phyloP scores from a whole-genome alignment of 1,140 invertebrate genomes.

The Cherax quadricarinatus region DNA sequence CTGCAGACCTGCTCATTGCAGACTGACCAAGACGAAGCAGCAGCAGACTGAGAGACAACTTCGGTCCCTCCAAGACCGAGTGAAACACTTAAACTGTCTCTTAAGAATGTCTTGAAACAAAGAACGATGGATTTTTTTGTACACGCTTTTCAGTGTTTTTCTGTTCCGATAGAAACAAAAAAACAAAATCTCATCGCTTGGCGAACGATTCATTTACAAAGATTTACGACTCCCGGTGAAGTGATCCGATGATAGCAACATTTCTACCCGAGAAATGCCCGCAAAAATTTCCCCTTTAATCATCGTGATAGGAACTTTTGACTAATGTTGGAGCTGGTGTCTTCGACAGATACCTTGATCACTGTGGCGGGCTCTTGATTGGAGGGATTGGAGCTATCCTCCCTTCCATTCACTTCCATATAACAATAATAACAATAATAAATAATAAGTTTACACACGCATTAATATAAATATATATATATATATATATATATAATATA shows the following conservation, averaged over 20 bases:
- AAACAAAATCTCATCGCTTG: background rate
- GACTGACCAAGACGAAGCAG: background rate
- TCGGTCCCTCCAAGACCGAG: background rate
- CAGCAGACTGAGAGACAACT: background rate
- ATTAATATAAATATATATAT: no score
- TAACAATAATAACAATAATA: no score
- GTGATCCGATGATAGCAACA: background rate
- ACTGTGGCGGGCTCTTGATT: no score
- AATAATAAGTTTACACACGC: no score
- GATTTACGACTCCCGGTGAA: background rate
- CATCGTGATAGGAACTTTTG: background rate
- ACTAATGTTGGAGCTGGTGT: background rate
- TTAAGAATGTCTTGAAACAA: background rate
- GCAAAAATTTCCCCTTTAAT: background rate
- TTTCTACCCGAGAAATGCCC: background rate
- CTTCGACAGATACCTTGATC: no score
- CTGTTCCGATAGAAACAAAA: background rate
- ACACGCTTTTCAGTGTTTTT: background rate
- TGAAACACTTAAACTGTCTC: slow-evolving; percentile 8
- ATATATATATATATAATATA: no score
- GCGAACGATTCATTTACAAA: background rate
- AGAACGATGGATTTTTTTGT: background rate
- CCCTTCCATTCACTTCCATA: no score
- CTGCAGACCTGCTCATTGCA: background rate
- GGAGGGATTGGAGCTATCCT: no score